Conservation (phyloP, 64 coral and sea anemone species). For the Montipora capricornis region DNA sequence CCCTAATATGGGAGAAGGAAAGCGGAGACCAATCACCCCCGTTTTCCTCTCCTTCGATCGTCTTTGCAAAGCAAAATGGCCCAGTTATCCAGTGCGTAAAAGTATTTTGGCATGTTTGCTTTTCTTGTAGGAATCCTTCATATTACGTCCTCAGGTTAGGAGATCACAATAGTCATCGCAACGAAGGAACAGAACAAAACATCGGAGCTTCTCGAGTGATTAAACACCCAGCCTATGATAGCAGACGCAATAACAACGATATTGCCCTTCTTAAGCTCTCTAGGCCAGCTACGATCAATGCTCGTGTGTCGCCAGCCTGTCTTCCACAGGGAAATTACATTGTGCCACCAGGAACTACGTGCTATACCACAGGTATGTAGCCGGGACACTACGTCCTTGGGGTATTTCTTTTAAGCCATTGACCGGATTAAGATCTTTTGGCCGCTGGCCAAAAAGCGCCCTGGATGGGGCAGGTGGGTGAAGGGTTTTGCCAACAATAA, state of each 20-base stretch:
- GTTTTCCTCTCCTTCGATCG: no score
- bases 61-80: no score
- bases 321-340: conserved; percentile 49
- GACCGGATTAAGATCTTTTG: no score
- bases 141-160: conserved; percentile 46
- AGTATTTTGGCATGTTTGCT: background rate
- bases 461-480: no score
- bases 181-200: conserved; percentile 66
- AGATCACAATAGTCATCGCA: conserved; percentile 67
- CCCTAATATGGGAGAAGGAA: no score
- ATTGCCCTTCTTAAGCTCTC: conserved; percentile 65
- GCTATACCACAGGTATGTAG: conserved; percentile 58
- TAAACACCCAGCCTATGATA: conserved; percentile 62
- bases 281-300: conserved; percentile 42
- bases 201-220: conserved; percentile 49
- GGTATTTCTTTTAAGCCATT: no score
- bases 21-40: no score
- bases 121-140: conserved; percentile 15
- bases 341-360: conserved; percentile 15
- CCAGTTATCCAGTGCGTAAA: no score
- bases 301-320: conserved; percentile 48
- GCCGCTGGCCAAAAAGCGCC: no score
- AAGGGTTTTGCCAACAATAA: no score
- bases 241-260: conserved; percentile 38
- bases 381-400: no score